Conservation (phyloP, 2,113 vertebrate species). For the Drymodes brunneopygia region DNA sequence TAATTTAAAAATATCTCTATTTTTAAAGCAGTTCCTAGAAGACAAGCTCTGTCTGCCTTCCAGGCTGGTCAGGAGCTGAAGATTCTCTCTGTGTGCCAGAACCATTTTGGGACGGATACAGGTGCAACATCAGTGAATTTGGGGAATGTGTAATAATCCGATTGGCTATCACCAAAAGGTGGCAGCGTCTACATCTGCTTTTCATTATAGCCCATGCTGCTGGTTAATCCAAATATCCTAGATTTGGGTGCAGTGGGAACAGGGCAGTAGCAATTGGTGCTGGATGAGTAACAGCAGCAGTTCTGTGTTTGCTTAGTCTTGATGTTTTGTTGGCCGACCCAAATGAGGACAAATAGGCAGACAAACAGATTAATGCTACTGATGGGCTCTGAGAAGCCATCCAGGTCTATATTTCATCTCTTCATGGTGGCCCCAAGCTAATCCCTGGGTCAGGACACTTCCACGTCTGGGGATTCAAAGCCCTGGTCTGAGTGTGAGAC, state of each 20-base stretch:
- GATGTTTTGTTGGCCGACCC: background rate
- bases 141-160: background rate
- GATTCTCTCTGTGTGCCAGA: background rate
- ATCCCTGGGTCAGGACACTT: background rate
- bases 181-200: constrained; percentile 51
- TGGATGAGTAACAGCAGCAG: background rate
- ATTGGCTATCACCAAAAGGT: constrained; percentile 37
- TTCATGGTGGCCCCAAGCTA: background rate
- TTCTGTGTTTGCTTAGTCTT: background rate
- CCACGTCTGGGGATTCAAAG: background rate
- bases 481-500: background rate
- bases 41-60: background rate
- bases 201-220: background rate
- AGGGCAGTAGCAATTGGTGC: background rate
- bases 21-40: background rate
- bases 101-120: background rate
- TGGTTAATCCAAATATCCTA: background rate
- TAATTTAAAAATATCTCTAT: background rate
- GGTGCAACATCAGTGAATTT: background rate
- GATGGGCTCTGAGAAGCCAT: background rate
- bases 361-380: background rate
- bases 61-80: background rate
- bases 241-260: background rate
- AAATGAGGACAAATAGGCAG: background rate
- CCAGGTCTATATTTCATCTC: background rate